A percentile compares a stretch with the other conserved stretches of the same genome.
Conservation (phyloP, 1,140 invertebrate genomes). For the Archegozetes longisetosus region DNA sequence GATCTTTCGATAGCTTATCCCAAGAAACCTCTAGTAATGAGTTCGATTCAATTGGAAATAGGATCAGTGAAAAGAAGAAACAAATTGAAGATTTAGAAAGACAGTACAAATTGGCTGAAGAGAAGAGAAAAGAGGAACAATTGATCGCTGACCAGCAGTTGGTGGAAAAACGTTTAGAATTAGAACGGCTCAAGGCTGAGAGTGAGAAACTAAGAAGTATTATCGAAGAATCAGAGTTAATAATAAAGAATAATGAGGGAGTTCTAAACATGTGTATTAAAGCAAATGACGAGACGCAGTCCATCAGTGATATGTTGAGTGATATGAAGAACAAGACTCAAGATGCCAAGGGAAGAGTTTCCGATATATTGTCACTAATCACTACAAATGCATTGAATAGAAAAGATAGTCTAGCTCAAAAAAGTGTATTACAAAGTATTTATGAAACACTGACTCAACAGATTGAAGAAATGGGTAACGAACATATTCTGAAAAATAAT, state of each 20-base stretch:
- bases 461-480: too few species aligned
- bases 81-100: constrained; percentile 27
- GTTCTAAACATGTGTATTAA: too few species aligned
- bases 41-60: background rate
- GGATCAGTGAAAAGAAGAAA: constrained; percentile 18
- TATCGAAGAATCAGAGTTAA: constrained; percentile 23
- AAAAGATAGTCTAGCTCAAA: too few species aligned
- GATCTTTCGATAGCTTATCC: constrained; percentile 35
- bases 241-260: constrained; percentile 21
- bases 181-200: constrained; percentile 22
- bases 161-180: constrained; percentile 22
- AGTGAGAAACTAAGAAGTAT: constrained; percentile 18
- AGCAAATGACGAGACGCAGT: too few species aligned
- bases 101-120: constrained; percentile 18
- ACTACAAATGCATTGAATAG: too few species aligned
- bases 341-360: too few species aligned
- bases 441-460: too few species aligned
- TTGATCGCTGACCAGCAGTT: constrained; percentile 22
- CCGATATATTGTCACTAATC: too few species aligned
- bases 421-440: too few species aligned
- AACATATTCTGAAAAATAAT: too few species aligned
- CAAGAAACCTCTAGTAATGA: background rate
- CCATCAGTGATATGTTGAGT: too few species aligned
- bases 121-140: constrained; percentile 20
- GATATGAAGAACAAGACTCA: too few species aligned